These are phyloP conservation scores for Phallusia fumigata DNA, from an alignment of 23 tunicate species.

Conservation along the genomic window DNA sequence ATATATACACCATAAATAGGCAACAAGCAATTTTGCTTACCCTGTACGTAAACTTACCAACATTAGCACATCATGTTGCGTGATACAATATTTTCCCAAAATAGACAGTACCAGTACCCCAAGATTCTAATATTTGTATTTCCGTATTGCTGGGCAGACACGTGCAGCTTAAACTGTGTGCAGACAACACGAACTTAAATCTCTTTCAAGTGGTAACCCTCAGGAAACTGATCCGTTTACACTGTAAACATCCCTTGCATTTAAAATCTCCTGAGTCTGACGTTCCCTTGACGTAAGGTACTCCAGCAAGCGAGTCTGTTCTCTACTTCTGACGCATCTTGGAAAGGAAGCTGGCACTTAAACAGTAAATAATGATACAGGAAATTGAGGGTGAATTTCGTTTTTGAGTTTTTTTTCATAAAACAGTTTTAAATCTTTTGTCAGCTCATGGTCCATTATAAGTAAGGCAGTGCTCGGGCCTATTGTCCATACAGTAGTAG, in stretches of 20 bases:
- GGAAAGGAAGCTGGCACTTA: not conserved
- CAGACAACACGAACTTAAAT: not conserved
- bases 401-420: not conserved
- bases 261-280: not conserved
- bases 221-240: conserved; percentile 4
- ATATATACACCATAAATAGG: too few species aligned
- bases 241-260: conserved; percentile 9
- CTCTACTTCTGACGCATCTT: not conserved
- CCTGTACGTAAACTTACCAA: too few species aligned
- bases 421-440: too few species aligned
- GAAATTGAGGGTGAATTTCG: not conserved
- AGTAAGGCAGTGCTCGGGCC: not conserved
- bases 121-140: not conserved
- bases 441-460: not conserved
- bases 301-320: not conserved
- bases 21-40: too few species aligned
- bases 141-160: not conserved
- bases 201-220: not conserved
- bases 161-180: not conserved
- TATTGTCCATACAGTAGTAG: not conserved
- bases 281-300: not conserved
- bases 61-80: too few species aligned
- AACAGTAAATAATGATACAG: conserved; percentile 11
- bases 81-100: too few species aligned
- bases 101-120: not conserved